These are phyloP conservation scores for Galerucella nymphaeae DNA, from an alignment of 2,888 invertebrate species.

Conservation along the genomic window DNA sequence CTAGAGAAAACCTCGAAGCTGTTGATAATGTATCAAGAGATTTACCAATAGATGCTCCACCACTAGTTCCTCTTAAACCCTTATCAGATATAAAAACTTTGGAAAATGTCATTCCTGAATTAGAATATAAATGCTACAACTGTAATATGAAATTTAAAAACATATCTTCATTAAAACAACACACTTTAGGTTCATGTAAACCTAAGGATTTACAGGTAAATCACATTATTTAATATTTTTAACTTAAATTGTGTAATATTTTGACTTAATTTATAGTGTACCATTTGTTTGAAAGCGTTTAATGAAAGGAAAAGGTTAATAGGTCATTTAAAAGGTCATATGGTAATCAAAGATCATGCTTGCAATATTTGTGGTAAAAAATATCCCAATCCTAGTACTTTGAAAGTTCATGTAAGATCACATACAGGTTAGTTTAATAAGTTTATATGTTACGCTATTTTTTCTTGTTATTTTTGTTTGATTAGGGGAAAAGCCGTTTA, in stretches of 20 bases:
- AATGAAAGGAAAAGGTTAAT: constrained; percentile 59
- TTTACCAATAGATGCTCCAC: constrained; percentile 57
- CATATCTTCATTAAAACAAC: constrained; percentile 54
- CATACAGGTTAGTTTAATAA: constrained; percentile 63
- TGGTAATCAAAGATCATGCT: constrained; percentile 59
- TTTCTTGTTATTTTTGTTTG: constrained; percentile 61
- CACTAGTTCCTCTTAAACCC: constrained; percentile 59
- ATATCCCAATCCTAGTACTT: constrained; percentile 63
- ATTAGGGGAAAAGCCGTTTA: constrained; percentile 59
- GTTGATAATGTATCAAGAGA: constrained; percentile 35
- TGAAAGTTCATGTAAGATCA: constrained; percentile 71
- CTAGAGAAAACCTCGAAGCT: constrained; percentile 33
- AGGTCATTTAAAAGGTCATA: constrained; percentile 61
- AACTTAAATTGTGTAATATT: not conserved
- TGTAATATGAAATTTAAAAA: constrained; percentile 56
- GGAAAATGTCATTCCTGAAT: constrained; percentile 23
- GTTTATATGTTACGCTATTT: constrained; percentile 58
- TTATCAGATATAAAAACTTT: constrained; percentile 12
- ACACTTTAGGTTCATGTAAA: constrained; percentile 54
- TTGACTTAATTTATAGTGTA: constrained; percentile 54
- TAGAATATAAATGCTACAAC: constrained; percentile 54
- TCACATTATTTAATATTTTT: not conserved
- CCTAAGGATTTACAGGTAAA: constrained; percentile 34
- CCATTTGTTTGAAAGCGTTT: constrained; percentile 60
- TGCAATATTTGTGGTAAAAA: constrained; percentile 63